A percentile compares a stretch with the other conserved stretches of the same genome.
These are phyloP conservation scores for Talpa occidentalis DNA, from an alignment of 2,113 vertebrate genomes.

Conservation along the genomic window DNA sequence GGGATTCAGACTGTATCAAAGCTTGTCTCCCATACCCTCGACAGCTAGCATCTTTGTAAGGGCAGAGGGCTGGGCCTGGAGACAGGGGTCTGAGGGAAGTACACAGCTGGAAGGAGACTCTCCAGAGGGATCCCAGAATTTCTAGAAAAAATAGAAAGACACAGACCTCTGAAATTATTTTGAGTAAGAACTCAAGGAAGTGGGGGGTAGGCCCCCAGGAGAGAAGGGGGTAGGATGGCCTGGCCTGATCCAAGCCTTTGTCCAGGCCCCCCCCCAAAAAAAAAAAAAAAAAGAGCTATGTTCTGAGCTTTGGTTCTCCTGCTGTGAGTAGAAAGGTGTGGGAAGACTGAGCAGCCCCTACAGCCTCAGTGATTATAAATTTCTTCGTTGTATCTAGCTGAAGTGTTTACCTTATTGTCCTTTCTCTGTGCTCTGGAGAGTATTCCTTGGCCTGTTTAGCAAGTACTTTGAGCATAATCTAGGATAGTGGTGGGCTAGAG, in stretches of 20 bases:
- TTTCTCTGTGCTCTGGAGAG: not conserved
- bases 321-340: not conserved
- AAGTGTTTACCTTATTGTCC: not conserved
- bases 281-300: no score
- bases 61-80: not conserved
- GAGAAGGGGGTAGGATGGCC: not conserved
- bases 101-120: not conserved
- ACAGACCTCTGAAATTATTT: not conserved
- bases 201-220: no score
- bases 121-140: not conserved
- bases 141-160: not conserved
- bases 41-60: not conserved
- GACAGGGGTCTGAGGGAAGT: not conserved
- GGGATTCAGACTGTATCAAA: not conserved
- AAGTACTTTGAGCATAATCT: not conserved
- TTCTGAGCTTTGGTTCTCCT: not conserved
- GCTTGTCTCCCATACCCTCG: not conserved
- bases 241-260: not conserved
- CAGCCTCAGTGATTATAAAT: not conserved
- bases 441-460: not conserved
- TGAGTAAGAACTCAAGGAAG: not conserved
- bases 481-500: rapidly evolving
- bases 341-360: not conserved
- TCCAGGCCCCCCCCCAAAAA: not conserved
- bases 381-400: not conserved